Evolutionary conservation across 2,797 vertebrate species (phyloP), one percentile per base, ranked within the genome.

Genomic region (Sebastiscus albofasciatus): DNA sequence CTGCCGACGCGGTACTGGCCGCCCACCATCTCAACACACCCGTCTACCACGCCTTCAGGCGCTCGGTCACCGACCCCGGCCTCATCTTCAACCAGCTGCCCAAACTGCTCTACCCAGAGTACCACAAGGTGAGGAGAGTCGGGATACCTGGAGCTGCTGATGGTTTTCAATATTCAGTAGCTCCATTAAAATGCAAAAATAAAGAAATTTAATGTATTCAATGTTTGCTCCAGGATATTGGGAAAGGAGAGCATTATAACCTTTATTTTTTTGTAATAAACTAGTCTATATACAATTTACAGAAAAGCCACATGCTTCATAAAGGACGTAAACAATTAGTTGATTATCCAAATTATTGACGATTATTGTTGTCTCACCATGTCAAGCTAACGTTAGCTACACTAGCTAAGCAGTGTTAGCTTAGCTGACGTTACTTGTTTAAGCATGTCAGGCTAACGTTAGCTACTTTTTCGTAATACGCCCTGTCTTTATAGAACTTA

Each of bases 21-120:
- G 84, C 96, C 22, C 96, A 94, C 77, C 96, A 97, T 66, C 91
- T 95, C 33, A 95, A 92, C 87, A 93, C 94, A 0, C 94, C 96
- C 0, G 95, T 97, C 22, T 95, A 94, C 85, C 96, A 97, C 46
- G 93, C 87, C 75, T 96, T 97, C 90, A 91, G 96, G 0, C 93
- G 96, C 33, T 82, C 93, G 0, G 94, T 96, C 33, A 86, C 54
- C 0, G 96, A 96, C 90, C 96, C 95, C 0, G 95, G 77, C 0
- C 94, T 96, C 75, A 95, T 96, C 86, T 96, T 97, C 87, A 96
- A 96, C 93, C 96, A 96, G 93, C 93, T 97, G 72, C 96, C 96
- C 31, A 96, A 96, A 56, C 76, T 96, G 64, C 95, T 97, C 1
- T 97, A 97, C 89, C 96, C 96, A 0, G 96, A 97, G 87, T 97